Percentiles rank a stretch among this genome's conserved stretches.
These are phyloP conservation scores for Nebria brevicollis DNA, from an alignment of 2,888 invertebrate genomes.

Conservation along the genomic window DNA sequence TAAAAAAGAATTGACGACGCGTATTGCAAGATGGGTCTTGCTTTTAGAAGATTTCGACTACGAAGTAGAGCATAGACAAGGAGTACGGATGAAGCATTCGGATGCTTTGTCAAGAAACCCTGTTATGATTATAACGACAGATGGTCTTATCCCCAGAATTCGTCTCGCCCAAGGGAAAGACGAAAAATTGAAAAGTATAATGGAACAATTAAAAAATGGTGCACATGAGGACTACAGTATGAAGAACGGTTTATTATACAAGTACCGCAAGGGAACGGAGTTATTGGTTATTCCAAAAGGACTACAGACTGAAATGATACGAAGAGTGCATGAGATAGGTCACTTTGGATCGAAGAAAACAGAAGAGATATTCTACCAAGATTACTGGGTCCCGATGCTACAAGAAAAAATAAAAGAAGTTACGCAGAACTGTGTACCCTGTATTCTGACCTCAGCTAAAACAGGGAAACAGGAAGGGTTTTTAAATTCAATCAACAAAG, in stretches of 20 bases:
- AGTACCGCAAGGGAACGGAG: slow-evolving; percentile 29
- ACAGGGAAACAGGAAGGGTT: slow-evolving; percentile 53
- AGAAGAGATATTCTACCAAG: slow-evolving; percentile 48
- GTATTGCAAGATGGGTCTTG: slow-evolving; percentile 50
- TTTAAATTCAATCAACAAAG: slow-evolving; percentile 54
- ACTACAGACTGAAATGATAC: slow-evolving; percentile 48
- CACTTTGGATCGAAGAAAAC: slow-evolving; percentile 50
- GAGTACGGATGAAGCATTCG: slow-evolving; percentile 7
- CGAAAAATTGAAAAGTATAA: slow-evolving; percentile 6
- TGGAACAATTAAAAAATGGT: slow-evolving; percentile 8
- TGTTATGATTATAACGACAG: not conserved
- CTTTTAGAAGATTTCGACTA: slow-evolving; percentile 50
- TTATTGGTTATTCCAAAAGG: slow-evolving; percentile 49
- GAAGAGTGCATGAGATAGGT: slow-evolving; percentile 47
- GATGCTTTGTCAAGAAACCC: slow-evolving; percentile 18
- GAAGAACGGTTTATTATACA: slow-evolving; percentile 43
- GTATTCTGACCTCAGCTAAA: slow-evolving; percentile 53
- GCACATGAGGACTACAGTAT: slow-evolving; percentile 48
- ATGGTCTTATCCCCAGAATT: too few relatives aligned
- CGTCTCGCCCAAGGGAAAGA: not conserved
- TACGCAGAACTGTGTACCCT: slow-evolving; percentile 50
- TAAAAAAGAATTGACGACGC: slow-evolving; percentile 44
- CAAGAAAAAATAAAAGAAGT: slow-evolving; percentile 48
- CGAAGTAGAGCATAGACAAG: slow-evolving; percentile 17
- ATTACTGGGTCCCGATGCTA: slow-evolving; percentile 29